phyloP scores from a whole-genome alignment of 2,888 invertebrate species.

The Stictocephala bisonia region DNA sequence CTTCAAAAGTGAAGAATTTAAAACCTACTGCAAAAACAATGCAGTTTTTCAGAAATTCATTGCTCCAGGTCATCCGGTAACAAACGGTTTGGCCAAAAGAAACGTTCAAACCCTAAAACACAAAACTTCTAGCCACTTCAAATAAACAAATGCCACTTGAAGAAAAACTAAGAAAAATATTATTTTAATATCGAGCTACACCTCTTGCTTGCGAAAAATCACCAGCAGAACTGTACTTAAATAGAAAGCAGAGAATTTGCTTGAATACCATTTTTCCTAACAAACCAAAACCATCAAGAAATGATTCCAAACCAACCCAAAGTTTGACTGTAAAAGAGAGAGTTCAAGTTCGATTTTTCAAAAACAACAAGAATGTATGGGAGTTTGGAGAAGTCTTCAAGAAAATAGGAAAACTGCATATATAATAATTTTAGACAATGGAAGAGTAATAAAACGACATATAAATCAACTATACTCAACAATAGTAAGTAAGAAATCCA shows the following conservation, averaged over 20 bases:
- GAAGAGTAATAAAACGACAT: not conserved
- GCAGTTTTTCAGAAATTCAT: conserved; percentile 48
- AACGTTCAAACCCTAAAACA: conserved; percentile 49
- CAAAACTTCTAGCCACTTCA: conserved; percentile 30
- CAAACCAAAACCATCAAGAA: not conserved
- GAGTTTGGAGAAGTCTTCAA: not conserved
- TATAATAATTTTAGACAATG: not conserved
- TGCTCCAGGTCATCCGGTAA: conserved; percentile 50
- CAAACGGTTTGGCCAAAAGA: conserved; percentile 54
- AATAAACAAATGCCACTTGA: conserved; percentile 35
- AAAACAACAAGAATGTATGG: not conserved
- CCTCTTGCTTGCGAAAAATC: conserved; percentile 30
- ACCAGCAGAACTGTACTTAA: conserved; percentile 47
- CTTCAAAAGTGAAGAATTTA: conserved; percentile 49
- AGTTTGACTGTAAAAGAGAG: conserved; percentile 19
- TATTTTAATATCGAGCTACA: conserved; percentile 46
- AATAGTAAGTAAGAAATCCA: not conserved
- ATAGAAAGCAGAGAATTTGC: conserved; percentile 33
- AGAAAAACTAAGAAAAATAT: not conserved
- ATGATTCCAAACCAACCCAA: not conserved
- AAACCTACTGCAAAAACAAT: conserved; percentile 44
- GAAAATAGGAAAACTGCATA: conserved; percentile 40
- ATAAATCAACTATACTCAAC: not conserved
- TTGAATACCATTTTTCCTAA: conserved; percentile 21
- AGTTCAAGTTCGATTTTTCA: conserved; percentile 13